Evolutionary conservation across 1,140 invertebrate genomes (phyloP), one percentile per base, ranked within the genome.

Genomic region (Lethrus apterus): DNA sequence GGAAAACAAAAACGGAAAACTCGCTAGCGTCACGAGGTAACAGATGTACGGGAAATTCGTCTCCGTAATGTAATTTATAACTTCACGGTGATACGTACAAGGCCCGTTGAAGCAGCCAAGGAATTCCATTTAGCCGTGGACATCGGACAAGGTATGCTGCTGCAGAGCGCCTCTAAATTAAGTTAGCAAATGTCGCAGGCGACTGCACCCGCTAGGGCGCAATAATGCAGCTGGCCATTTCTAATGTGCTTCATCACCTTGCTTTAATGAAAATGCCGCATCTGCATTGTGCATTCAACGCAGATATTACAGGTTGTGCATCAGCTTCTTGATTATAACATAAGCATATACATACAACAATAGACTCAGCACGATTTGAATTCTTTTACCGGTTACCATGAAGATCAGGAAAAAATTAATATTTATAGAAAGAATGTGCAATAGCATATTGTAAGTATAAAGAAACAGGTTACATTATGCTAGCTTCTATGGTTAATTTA

Each of bases 51-150:
- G 49, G 36, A 46, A 53, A 42, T 50, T 33, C 35, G 38, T 45
- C 34, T 34, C 33, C 31, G 41, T 38, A 51, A 54, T 51, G 52
- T 50, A 54, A 51, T 54, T 54, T 54, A 54, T 45, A 51, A 54
- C 48, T 51, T 45, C 29, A 30, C 17, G 35, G 30, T 26, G 36
- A 51, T 42, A 48, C 34, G 33, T 41, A 26, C 26, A 20, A 23
- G 29, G 18, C 23, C 30, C 20, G 30, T 13, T 15, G 29, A 34
- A 29, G 17, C 24, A 21, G 35, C 43, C 50, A 54, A 48, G 51
- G 50, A 54, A 50, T 50, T 48, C 51, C 50, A 50, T 53, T 40
- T 54, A 43, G 18, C 18, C 42, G 36, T 32, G 38, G 24, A 44
- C 36, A 48, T 36, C 35, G 46, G 38, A 23, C 32, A 50, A 50